A percentile compares a stretch with the other conserved stretches of the same genome.
These are phyloP conservation scores for Drosophila ficusphila DNA, from an alignment of 1,140 invertebrate genomes.

Conservation along the genomic window DNA sequence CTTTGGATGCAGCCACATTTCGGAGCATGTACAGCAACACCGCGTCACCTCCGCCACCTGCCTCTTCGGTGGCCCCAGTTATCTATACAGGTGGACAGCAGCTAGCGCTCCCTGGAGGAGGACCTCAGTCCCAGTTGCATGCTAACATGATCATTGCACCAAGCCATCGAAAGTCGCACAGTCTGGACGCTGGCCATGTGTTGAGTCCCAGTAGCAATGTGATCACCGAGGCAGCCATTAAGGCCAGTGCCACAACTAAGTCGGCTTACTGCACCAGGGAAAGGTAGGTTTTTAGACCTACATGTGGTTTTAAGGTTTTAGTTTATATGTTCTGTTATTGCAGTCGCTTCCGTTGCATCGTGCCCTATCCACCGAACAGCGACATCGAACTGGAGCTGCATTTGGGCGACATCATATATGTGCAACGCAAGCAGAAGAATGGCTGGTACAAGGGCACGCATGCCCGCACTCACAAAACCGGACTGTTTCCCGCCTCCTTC, in stretches of 20 bases:
- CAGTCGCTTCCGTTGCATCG: constrained; percentile 92
- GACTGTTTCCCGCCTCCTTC: constrained; percentile 97
- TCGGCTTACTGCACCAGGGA: constrained; percentile 68
- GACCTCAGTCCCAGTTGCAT: constrained; percentile 57
- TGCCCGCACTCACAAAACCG: constrained; percentile 94
- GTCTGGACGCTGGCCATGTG: constrained; percentile 88
- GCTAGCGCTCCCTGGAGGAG: constrained; percentile 28
- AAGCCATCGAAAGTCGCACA: constrained; percentile 92
- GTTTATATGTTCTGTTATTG: constrained; percentile 66
- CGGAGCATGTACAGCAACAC: constrained; percentile 69
- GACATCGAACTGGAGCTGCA: constrained; percentile 95
- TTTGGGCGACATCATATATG: constrained; percentile 95
- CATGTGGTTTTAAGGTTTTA: neutral
- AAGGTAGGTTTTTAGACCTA: constrained; percentile 43
- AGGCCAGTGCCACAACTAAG: constrained; percentile 78
- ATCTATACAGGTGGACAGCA: constrained; percentile 37
- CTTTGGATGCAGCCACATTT: constrained; percentile 72
- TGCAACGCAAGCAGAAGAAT: constrained; percentile 96
- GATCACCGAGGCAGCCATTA: constrained; percentile 73
- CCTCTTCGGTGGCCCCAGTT: constrained; percentile 9
- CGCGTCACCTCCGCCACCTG: constrained; percentile 48
- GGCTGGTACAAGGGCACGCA: constrained; percentile 98
- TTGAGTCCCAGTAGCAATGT: constrained; percentile 54
- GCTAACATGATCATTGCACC: constrained; percentile 74
- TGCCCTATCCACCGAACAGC: constrained; percentile 97